Base-by-base conservation (phyloP, 1,140 invertebrate species). In the Papilio polytes region DNA sequence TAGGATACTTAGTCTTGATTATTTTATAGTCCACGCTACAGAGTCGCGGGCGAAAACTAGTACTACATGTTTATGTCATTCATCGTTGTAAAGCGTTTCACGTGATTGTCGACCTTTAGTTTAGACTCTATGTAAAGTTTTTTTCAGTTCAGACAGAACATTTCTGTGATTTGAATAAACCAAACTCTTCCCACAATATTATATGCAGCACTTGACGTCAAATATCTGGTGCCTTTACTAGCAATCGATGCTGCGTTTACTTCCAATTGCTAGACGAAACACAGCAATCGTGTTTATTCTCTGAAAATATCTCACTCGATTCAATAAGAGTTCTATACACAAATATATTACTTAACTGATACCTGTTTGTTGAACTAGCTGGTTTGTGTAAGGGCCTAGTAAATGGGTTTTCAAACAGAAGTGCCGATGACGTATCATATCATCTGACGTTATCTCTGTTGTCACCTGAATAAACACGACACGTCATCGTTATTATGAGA, bases 401-500 rank as follows among this genome's bases (percentile, higher is more conserved):
- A 26, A 82, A 82, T 79, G 76, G 81, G 22, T 78, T 26, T n/a
- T 72, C 46, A 78, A 74, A 59, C 36, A 82, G 51, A 74, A 74
- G 59, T 53, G 70, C 3, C n/a, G 72, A 66, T 78, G 76, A 81
- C 66, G 81, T 46, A 63, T 74, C 81, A 9, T 66, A 82, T 78
- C 72, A 74, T 51, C 13, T 78, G 59, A 78, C 48, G 26, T 48
- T 41, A 78, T 44, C 20, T 66, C 56, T 41, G 44, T 31, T 53
- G 48, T 78, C 80, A 81, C 44, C 78, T 81, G 81, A 59, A 74
- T 72, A 82, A 82, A 82, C 76, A 81, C 41, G 51, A 78, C 31
- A 82, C 72, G 72, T 77, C 46, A 31, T 74, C 74, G 26, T 78
- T 77, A 78, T 76, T 53, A 26, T 63, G 59, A 63, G 46, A 31